Conservation (phyloP, 2,888 invertebrate species). For the Lottia scabra region DNA sequence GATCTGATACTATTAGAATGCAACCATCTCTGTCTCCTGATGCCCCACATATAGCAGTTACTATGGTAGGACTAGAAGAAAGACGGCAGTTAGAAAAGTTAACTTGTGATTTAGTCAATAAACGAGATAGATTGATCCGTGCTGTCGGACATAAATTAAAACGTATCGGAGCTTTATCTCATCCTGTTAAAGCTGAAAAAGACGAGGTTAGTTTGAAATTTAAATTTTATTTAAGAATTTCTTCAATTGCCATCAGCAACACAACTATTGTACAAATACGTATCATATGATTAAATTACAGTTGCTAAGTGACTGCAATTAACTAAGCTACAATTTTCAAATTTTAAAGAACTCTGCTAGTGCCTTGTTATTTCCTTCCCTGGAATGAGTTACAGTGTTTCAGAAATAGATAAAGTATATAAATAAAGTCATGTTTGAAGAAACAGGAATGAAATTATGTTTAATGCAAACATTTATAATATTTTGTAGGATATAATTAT, state of each 20-base stretch:
- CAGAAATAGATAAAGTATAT: too few relatives aligned
- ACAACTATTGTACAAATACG: too few relatives aligned
- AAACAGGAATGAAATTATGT: too few relatives aligned
- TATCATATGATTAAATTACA: too few relatives aligned
- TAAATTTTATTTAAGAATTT: too few relatives aligned
- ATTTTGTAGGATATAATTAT: conserved; percentile 45
- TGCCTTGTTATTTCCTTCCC: too few relatives aligned
- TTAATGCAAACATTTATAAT: neutral
- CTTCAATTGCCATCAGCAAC: too few relatives aligned
- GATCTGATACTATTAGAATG: conserved; percentile 61
- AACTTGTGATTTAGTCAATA: conserved; percentile 68
- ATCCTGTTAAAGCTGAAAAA: conserved; percentile 55
- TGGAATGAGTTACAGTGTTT: too few relatives aligned
- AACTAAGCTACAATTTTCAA: too few relatives aligned
- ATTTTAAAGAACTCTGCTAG: too few relatives aligned
- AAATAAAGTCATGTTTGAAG: too few relatives aligned
- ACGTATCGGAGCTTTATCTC: conserved; percentile 55
- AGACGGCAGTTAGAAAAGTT: conserved; percentile 65
- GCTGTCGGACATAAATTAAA: conserved; percentile 60
- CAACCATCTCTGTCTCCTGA: conserved; percentile 64
- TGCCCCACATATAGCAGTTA: conserved; percentile 63
- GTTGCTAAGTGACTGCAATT: too few relatives aligned
- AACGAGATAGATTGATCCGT: conserved; percentile 63
- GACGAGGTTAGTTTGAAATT: conserved; percentile 33
- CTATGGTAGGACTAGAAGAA: conserved; percentile 67